Conservation (phyloP, 2,113 vertebrate genomes). For the Athene noctua region DNA sequence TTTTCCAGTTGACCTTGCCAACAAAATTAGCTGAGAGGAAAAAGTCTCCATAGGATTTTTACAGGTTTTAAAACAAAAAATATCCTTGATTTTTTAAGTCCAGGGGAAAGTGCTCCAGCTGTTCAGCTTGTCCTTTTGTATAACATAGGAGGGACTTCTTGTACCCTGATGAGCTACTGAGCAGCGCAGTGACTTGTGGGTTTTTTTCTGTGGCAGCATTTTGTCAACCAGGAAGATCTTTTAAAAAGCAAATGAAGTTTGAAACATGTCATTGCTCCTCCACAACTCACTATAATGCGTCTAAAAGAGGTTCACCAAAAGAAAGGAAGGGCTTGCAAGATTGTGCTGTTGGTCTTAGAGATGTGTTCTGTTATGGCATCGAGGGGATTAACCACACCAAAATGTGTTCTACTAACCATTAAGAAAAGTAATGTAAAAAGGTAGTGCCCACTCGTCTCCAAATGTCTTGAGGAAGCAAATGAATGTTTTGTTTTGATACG, state of each 20-base stretch:
- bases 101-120: neutral
- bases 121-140: neutral
- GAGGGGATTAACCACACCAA: neutral
- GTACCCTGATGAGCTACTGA: neutral
- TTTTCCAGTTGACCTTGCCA: conserved; percentile 6
- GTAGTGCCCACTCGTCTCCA: neutral
- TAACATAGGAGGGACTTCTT: neutral
- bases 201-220: neutral
- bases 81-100: neutral
- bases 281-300: neutral
- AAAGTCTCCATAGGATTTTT: neutral
- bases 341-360: neutral
- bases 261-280: neutral
- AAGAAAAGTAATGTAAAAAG: neutral
- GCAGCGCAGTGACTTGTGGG: neutral
- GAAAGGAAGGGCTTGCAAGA: neutral
- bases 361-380: neutral
- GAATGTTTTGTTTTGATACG: neutral
- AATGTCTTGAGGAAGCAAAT: neutral
- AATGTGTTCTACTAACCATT: neutral
- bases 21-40: neutral
- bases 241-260: neutral
- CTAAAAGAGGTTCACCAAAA: neutral
- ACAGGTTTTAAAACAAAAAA: neutral
- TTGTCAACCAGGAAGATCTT: neutral